Evolutionary conservation across 2,797 vertebrate species (phyloP).

Genomic region (Cygnus olor): DNA sequence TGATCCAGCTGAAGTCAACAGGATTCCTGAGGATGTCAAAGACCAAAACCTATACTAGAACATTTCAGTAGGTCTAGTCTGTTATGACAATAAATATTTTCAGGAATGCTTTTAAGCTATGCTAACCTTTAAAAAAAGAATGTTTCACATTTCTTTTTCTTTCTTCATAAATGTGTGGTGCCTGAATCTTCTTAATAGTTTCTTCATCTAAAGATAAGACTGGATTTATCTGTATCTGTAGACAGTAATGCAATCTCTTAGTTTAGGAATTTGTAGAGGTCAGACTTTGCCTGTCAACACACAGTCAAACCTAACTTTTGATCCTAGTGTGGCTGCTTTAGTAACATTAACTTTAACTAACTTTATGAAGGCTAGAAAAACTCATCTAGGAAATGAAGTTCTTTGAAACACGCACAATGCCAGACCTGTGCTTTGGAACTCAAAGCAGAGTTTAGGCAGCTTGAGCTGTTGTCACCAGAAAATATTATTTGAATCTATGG

Average conservation of each 20-base stretch:
- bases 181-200: slow-evolving; percentile 38
- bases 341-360: background rate
- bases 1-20: slow-evolving; percentile 20
- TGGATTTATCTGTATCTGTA: slow-evolving; percentile 36
- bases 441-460: background rate
- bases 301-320: slow-evolving; percentile 21
- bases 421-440: background rate
- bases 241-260: background rate
- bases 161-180: slow-evolving; percentile 34
- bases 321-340: slow-evolving; percentile 25
- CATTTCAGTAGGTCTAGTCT: slow-evolving; percentile 17
- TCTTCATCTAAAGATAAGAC: slow-evolving; percentile 62
- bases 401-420: fast-evolving
- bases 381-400: background rate
- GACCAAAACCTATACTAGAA: slow-evolving; percentile 16
- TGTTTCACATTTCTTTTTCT: slow-evolving; percentile 55
- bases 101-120: slow-evolving; percentile 48
- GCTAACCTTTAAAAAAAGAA: slow-evolving; percentile 45
- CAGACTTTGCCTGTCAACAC: slow-evolving; percentile 36
- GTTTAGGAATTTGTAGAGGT: slow-evolving; percentile 52
- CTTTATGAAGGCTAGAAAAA: slow-evolving; percentile 31
- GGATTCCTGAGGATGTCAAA: slow-evolving; percentile 29
- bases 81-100: slow-evolving; percentile 65
- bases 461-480: background rate
- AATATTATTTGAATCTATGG: background rate